Base-by-base conservation (phyloP, 2,888 invertebrate species). In the Caenorhabditis virilis region DNA sequence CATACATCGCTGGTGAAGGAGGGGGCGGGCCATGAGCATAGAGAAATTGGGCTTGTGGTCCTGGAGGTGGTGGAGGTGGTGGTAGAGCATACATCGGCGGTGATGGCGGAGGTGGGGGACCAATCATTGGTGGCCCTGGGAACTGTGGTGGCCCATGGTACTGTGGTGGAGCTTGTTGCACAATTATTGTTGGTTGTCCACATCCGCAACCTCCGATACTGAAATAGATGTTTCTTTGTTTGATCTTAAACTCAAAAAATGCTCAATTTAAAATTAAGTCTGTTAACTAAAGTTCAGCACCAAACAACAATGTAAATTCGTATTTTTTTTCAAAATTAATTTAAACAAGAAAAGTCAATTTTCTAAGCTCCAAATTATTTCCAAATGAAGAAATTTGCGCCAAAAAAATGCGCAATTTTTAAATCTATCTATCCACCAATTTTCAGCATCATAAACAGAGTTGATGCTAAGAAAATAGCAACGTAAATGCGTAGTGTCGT, bases 201-300 rank as follows among this genome's bases (percentile, higher is more conserved):
- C 64, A 64, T 16, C 58, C 64, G 36, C 64, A 64, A 2, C 64
- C 64, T 9, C 57, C 54, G 41, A 54, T 47, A 26, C 64, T 64
- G 38, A 11, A 43, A 47, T 20, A 7, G 9, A 20, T 20, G 5
- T 5, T 7, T 36, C 5, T 36, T 36, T n/a, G 36, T 13, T 7
- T 13, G n/a, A 13, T n/a, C 13, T 39, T 39, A 7, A 11, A 16
- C 13, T 20, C 16, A 36, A n/a, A n/a, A n/a, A n/a, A n/a, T n/a
- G n/a, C n/a, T n/a, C n/a, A n/a, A n/a, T n/a, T n/a, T n/a, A n/a
- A n/a, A n/a, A n/a, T n/a, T n/a, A n/a, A n/a, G n/a, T n/a, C n/a
- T n/a, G n/a, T n/a, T n/a, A n/a, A n/a, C n/a, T n/a, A n/a, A n/a
- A n/a, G n/a, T n/a, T n/a, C n/a, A n/a, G n/a, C n/a, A n/a, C n/a